A percentile compares a stretch with the other conserved stretches of the same genome.
Conservation (phyloP, 2,888 invertebrate species). For the Ornithoptera priamus region DNA sequence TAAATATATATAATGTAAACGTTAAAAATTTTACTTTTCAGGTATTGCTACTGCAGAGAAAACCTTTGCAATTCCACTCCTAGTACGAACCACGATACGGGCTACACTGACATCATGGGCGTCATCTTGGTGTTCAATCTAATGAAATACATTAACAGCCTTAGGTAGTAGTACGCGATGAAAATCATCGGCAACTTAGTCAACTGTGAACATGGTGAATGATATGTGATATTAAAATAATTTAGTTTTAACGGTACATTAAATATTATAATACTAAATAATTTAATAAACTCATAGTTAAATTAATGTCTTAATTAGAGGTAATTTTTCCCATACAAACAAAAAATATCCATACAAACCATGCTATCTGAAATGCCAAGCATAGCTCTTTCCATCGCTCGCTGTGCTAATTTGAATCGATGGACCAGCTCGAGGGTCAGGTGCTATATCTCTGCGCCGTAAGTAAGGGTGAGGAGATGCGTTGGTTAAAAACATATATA, state of each 20-base stretch:
- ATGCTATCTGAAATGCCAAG: no score
- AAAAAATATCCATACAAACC: no score
- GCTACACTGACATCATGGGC: slow-evolving; percentile 81
- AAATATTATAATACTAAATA: slow-evolving; percentile 4
- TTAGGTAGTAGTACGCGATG: slow-evolving; percentile 62
- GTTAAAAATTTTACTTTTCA: slow-evolving; percentile 47
- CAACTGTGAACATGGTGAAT: slow-evolving; percentile 14
- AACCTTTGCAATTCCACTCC: slow-evolving; percentile 85
- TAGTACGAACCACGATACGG: slow-evolving; percentile 61
- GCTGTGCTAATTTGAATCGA: no score
- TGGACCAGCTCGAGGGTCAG: no score
- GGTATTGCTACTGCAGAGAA: slow-evolving; percentile 87
- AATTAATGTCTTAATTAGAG: background rate
- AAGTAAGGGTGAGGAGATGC: no score
- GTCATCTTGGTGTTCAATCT: slow-evolving; percentile 82
- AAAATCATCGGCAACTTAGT: slow-evolving; percentile 12
- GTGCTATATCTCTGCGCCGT: no score
- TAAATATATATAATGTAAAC: background rate
- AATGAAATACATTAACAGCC: slow-evolving; percentile 80
- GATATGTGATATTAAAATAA: slow-evolving; percentile 35
- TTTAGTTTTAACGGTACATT: slow-evolving; percentile 22
- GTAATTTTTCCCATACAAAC: background rate
- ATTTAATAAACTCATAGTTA: slow-evolving; percentile 4
- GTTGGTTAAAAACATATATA: no score
- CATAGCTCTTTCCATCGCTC: no score